Evolutionary conservation across 2,888 invertebrate species (phyloP), one percentile per base, ranked within the genome.

Genomic region (Stenolophus ochropezus): DNA sequence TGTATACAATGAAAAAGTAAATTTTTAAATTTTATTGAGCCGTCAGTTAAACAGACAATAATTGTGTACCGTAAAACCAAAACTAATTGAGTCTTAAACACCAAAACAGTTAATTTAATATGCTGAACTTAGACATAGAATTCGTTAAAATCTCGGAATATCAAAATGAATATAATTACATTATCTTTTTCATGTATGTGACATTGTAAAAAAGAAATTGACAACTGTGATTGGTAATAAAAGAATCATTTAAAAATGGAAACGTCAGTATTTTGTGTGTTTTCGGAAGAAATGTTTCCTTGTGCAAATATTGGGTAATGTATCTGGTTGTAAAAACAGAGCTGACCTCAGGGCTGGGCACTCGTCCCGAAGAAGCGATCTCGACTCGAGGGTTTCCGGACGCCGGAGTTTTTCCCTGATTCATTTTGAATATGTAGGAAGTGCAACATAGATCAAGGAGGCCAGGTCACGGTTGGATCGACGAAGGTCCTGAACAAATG

Each of bases 381-480:
- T 56, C 56, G 21, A 56, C 11, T 56, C 21, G 21, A 56, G 21
- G 20, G 56, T 20, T 56, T 56, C 56, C 56, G 53, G 1, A 20
- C 20, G 53, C 18, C 53, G 53, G 8, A 27, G 16, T 33, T 27
- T 61, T 58, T 77, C 58, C 61, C 47, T 8, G 33, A 78, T 61
- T 65, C 61, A 65, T 61, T 78, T 61, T 78, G 78, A 61, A 78
- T 78, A 78, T 78, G 78, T 78, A 78, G 78, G 78, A 78, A 78
- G 49, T 47, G 47, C 58, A 78, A 49, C 78, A 78, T 78, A 65
- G 58, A 78, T 78, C 78, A 65, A 21, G 61, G 14, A n/a, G 76
- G 14, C 25, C 61, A 61, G 25, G 61, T 61, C 25, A 61, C 51
- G 51, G 51, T 14, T 51, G 61, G 25, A 21, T 58, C 58, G 61